Evolutionary conservation across 2,113 vertebrate species (phyloP), one percentile per base, ranked within the genome.

Genomic region (Vimba vimba): DNA sequence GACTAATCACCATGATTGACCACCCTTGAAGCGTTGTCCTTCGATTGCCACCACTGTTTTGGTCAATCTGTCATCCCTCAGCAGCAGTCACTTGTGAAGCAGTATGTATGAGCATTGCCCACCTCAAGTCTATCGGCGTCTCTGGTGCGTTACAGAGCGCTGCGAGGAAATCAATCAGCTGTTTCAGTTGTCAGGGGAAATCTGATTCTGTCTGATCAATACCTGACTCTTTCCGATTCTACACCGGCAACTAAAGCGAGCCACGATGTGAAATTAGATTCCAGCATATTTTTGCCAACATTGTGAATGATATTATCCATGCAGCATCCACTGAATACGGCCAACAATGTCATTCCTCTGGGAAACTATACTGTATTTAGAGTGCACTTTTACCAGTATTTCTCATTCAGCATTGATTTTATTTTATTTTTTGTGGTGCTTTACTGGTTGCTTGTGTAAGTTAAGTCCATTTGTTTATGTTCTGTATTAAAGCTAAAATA

Each of bases 201-300:
- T 89, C 86, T 79, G 79, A 89, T 83, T 85, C 21, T 55, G 71
- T 82, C 83, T 87, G 86, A 85, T 89, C 79, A 80, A 85, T 86
- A 74, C 73, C 45, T 23, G 62, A 82, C 62, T 73, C 73, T 77
- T 86, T 55, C 64, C 23, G 55, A 86, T 78, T 76, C 79, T 68
- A 59, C 0, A n/a, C 43, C 55, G 84, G 52, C 23, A 86, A 83
- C 81, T 36, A 47, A 47, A 66, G 36, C 17, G 10, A 83, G 64
- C 25, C 27, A 69, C 10, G 10, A 36, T 1, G 12, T 55, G 64
- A 73, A 73, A 83, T 71, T 21, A 71, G 81, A 83, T 83, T 57
- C 66, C 11, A 39, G 47, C 21, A 83, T 55, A 36, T 83, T 82
- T 71, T 50, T 7, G 45, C 27, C 59, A 33, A 2, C 19, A 25